A percentile compares a stretch with the other conserved stretches of the same genome.
phyloP scores from a whole-genome alignment of 2,797 vertebrate species.

The Aplochiton taeniatus region DNA sequence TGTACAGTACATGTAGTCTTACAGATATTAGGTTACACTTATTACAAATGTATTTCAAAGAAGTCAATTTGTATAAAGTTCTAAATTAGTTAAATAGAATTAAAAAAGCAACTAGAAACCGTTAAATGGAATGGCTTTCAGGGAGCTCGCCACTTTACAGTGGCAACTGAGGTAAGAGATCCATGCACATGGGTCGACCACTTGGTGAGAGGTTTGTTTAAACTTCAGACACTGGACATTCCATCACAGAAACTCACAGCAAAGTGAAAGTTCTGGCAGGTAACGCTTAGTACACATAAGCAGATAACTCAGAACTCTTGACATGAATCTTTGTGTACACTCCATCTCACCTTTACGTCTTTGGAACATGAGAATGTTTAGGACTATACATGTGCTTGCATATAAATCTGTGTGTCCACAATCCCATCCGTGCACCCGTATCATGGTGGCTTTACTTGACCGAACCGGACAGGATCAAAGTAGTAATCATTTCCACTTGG shows the following conservation, averaged over 20 bases:
- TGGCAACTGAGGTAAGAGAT: not conserved
- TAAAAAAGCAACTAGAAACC: no score
- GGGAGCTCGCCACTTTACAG: not conserved
- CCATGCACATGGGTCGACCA: not conserved
- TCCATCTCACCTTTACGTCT: not conserved
- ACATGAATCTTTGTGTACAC: not conserved
- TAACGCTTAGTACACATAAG: constrained; percentile 6
- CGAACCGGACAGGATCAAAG: constrained; percentile 2
- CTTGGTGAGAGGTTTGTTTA: constrained; percentile 4
- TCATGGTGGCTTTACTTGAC: not conserved
- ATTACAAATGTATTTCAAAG: no score
- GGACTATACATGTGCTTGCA: not conserved
- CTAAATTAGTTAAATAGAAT: no score
- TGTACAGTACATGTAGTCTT: not conserved
- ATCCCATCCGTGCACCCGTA: not conserved
- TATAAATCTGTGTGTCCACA: not conserved
- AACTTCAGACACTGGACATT: not conserved
- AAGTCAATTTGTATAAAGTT: no score
- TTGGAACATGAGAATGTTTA: not conserved
- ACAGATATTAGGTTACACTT: not conserved
- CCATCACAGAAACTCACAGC: constrained; percentile 10
- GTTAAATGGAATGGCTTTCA: not conserved
- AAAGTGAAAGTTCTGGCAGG: not conserved
- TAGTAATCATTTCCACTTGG: constrained; percentile 25
- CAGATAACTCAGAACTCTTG: not conserved